Base-by-base conservation (phyloP, 2,888 invertebrate species). In the Caenorhabditis sinica region DNA sequence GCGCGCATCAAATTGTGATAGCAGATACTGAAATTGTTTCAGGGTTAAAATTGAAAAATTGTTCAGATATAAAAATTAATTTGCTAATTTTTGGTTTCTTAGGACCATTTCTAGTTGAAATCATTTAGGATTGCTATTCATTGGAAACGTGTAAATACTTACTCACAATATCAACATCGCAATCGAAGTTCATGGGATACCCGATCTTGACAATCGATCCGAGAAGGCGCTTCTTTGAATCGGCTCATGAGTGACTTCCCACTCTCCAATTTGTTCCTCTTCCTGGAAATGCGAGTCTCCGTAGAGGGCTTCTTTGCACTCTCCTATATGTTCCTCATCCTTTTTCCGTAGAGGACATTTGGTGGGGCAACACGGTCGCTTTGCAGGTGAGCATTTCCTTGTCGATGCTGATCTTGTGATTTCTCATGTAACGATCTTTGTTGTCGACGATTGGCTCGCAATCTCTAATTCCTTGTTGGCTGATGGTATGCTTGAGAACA, bases 291-390 rank as follows among this genome's bases (percentile, higher is more conserved):
- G n/a, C n/a, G n/a, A n/a, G n/a, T n/a, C n/a, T n/a, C n/a, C n/a
- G n/a, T n/a, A n/a, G n/a, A n/a, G n/a, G n/a, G n/a, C 36, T 0
- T 68, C 76, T 23, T 68, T 60, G 68, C 76, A 76, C 28, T 68
- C 45, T 33, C 69, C 76, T 13, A 6, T 11, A 30, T 76, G n/a
- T n/a, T n/a, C n/a, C n/a, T n/a, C n/a, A n/a, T n/a, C n/a, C 69
- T 3, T 15, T 65, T 65, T 60, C 43, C 85, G 20, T 77, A 82
- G n/a, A 45, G 40, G 13, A 81, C 36, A 0, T 77, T 69, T 2
- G 81, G 81, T 0, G 28, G 8, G 84, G 84, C 5, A 84, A 72
- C 2, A 84, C 49, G 8, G 75, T 60, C 17, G 75, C 84, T 6
- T 69, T 63, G 9, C 53, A 40, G 5, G 40, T 49, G 15, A 80